phyloP scores from a whole-genome alignment of 2,113 vertebrate genomes.

The Aix galericulata region DNA sequence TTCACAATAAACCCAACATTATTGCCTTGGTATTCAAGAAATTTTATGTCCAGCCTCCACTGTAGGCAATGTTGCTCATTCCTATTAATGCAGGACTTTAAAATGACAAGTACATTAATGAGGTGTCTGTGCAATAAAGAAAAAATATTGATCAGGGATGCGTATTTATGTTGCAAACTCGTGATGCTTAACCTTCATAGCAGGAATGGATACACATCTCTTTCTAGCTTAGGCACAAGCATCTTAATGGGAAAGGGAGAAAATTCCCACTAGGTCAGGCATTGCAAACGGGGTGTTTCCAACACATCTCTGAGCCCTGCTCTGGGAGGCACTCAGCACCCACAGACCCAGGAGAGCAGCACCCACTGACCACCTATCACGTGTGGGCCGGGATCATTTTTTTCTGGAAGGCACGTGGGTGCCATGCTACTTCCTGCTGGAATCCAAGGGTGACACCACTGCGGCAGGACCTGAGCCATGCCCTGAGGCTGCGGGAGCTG shows the following conservation, averaged over 20 bases:
- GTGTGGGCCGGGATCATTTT: neutral
- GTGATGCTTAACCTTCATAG: neutral
- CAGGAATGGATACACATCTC: neutral
- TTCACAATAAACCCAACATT: constrained; percentile 16
- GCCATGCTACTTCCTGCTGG: rapidly evolving
- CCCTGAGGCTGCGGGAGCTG: neutral
- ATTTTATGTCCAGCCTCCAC: neutral
- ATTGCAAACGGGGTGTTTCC: neutral
- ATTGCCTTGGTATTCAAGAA: constrained; percentile 24
- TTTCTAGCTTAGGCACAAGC: neutral
- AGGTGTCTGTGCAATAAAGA: neutral
- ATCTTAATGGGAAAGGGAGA: neutral
- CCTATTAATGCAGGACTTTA: constrained; percentile 28
- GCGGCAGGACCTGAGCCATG: neutral
- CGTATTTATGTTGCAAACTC: neutral
- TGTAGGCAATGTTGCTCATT: neutral
- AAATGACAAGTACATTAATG: constrained; percentile 1
- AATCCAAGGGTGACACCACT: neutral
- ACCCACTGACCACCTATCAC: rapidly evolving
- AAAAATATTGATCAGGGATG: neutral
- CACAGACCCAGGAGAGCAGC: neutral
- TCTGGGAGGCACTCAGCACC: neutral
- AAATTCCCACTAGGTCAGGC: neutral
- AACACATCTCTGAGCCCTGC: neutral
- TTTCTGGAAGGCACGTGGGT: neutral